These are phyloP conservation scores for Micromys minutus DNA, from an alignment of 2,113 vertebrate genomes.

Conservation along the genomic window DNA sequence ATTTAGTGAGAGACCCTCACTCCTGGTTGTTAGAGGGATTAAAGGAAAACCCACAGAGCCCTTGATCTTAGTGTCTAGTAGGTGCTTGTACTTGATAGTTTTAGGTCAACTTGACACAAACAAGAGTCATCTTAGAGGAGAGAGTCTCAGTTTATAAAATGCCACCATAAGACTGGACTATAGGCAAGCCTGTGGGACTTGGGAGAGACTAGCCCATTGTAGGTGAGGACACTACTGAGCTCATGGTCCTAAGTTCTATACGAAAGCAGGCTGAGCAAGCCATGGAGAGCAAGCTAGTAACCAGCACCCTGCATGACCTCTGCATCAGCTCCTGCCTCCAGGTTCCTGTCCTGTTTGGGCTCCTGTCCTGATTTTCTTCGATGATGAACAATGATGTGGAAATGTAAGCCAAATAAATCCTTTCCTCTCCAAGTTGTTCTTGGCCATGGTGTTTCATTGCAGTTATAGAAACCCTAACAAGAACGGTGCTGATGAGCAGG, in stretches of 20 bases:
- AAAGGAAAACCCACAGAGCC: background rate
- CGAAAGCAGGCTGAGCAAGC: background rate
- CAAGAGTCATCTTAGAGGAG: background rate
- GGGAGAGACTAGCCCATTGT: background rate
- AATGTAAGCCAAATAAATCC: background rate
- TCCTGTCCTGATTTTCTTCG: background rate
- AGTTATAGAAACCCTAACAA: background rate
- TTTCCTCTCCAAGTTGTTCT: background rate
- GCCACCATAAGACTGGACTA: background rate
- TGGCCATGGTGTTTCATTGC: background rate
- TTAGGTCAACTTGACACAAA: background rate
- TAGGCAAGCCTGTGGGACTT: background rate
- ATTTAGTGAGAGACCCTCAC: background rate
- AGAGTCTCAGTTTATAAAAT: background rate
- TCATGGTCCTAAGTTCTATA: background rate
- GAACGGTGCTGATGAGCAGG: background rate
- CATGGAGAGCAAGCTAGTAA: background rate
- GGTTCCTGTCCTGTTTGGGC: background rate
- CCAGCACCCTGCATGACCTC: background rate
- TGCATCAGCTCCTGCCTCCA: background rate
- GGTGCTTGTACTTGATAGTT: background rate
- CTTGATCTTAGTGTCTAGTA: fast-evolving
- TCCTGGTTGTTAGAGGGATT: background rate
- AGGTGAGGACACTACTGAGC: background rate
- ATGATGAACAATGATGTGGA: background rate